phyloP scores from a whole-genome alignment of 1,140 invertebrate species.

The Lepidostoma basale region DNA sequence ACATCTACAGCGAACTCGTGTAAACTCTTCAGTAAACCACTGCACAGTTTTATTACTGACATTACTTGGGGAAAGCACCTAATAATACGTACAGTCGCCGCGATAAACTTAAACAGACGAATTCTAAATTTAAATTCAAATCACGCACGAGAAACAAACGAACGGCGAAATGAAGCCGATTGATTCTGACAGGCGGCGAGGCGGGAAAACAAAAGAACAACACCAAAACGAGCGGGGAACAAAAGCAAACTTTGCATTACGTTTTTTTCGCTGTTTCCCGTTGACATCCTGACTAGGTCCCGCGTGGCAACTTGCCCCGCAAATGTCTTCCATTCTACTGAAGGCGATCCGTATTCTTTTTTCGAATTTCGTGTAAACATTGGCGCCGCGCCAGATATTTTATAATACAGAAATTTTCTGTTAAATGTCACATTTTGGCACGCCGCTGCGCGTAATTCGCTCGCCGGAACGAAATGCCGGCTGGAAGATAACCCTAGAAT shows the following conservation, averaged over 20 bases:
- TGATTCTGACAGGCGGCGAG: no score
- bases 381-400: slow-evolving; percentile 6
- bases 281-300: background rate
- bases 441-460: background rate
- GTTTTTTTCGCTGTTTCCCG: background rate
- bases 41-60: no score
- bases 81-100: no score
- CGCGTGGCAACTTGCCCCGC: background rate
- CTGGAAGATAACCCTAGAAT: no score
- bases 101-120: no score
- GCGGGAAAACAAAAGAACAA: slow-evolving; percentile 9
- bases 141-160: no score
- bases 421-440: slow-evolving; percentile 23
- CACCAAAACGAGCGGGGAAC: background rate
- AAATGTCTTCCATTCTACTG: slow-evolving; percentile 1
- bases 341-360: background rate
- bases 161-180: no score
- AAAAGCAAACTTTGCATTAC: background rate
- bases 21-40: no score
- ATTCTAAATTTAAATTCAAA: no score
- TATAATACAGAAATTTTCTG: slow-evolving; percentile 14
- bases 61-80: no score
- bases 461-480: background rate
- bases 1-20: no score
- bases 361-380: slow-evolving; percentile 15